Evolutionary conservation across 2,113 vertebrate species (phyloP), one percentile per base, ranked within the genome.

Genomic region (Barbus barbus): DNA sequence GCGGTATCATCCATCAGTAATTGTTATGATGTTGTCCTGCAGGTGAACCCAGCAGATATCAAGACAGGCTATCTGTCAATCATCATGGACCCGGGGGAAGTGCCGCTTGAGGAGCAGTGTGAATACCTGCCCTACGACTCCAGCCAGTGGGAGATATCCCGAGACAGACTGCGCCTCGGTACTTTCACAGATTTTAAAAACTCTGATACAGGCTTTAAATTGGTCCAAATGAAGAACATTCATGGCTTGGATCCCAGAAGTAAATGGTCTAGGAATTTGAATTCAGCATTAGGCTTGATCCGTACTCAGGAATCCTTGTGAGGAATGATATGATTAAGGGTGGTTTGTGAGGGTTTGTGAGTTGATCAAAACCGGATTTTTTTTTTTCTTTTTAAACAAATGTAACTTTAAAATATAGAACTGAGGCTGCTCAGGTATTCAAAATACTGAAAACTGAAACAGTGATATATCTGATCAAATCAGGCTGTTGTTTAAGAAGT

Each of bases 61-160:
- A 99, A 99, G 93, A 98, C 97, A 0, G 96, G 97, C 87, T 99
- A 99, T 91, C 95, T 99, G 84, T 99, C 98, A 74, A 99, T 99
- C 93, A 99, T 99, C 91, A 97, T 99, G 97, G 98, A 99, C 90
- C 98, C 98, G 0, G 97, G 94, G 0, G 97, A 97, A 91, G 95
- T 99, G 84, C 97, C 98, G 1, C 89, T 99, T 90, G 97, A 99
- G 48, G 97, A 98, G 84, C 98, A 99, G 91, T 97, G 97, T 83
- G 97, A 99, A 92, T 97, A 97, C 90, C 93, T 99, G 87, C 96
- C 97, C 48, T 99, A 99, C 0, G 97, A 99, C 71, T 97, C 97
- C 90, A 98, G 96, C 83, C 97, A 98, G 90, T 99, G 98, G 98
- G 98, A 99, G 90, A 96, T 99, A 87, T 95, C 97, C 16, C 93